Base-by-base conservation (phyloP, 1,140 invertebrate genomes). In the Bombus affinis region DNA sequence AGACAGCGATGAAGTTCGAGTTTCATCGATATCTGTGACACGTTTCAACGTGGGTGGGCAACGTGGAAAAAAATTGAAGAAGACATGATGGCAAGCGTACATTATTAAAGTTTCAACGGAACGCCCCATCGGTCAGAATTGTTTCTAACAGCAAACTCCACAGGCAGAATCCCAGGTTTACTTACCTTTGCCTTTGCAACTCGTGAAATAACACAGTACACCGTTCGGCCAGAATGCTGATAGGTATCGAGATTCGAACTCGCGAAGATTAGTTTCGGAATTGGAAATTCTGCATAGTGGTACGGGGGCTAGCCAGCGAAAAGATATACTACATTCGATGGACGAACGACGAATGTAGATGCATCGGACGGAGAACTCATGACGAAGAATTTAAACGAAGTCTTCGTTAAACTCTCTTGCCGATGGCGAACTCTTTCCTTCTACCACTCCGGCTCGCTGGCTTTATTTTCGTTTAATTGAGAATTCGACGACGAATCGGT, bases 201-300 rank as follows among this genome's bases (percentile, higher is more conserved):
- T 75, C 62, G 74, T 25, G 74, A 44, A 68, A 85, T 85, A 85
- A 80, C 83, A 79, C 53, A 47, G 66, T 32, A 3, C 75, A 32
- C n/a, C 42, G 68, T 65, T 13, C 83, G 53, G 10, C 66, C 77
- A 65, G 83, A 72, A 85, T 80, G 77, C 57, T 73, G 83, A 85
- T 85, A 25, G 68, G 68, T 85, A 85, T 85, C 77, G 83, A 35
- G 77, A 80, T 85, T 80, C 83, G 72, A 85, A 85, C 73, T 80
- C 42, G 77, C 77, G 83, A 85, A 85, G 83, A 85, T 85, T 85
- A 85, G 83, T 72, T 85, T 57, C 83, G 83, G 68, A 73, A 79
- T 85, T 85, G 83, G 83, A 85, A 85, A 79, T 80, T 85, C 83
- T 73, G 83, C 42, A 65, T 85, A 39, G 83, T 35, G 42, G 4